Base-by-base conservation (phyloP, 2,888 invertebrate genomes). In the Mythimna albipuncta region DNA sequence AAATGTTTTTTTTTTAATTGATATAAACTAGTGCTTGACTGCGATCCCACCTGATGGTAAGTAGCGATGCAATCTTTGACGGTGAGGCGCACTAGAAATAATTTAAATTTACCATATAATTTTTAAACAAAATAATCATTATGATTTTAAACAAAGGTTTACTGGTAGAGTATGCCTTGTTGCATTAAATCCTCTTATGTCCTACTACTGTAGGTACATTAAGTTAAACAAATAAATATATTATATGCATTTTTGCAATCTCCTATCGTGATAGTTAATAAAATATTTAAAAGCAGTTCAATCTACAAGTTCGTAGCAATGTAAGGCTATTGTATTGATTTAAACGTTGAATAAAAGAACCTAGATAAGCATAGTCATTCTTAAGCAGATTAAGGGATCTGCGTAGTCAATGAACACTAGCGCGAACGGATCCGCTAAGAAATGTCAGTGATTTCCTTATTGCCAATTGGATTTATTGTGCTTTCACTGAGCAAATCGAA, bases 371-470 rank as follows among this genome's bases (percentile, higher is more conserved):
- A 13, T 55, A 64, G 69, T 54, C 47, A 69, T 78, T 81, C 55
- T 47, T 69, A 69, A 81, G 26, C 61, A 65, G 69, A 75, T 81
- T 81, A 81, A 5, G 54, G 63, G 63, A 77, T 79, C 50, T 69
- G 63, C 21, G 19, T 69, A 35, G 21, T 72, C 59, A 77, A 72
- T 63, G 82, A 78, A 55, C 54, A 55, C 72, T 57, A 63, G 62
- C 52, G 50, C 64, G 32, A 68, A 67, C 54, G 62, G 67, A 68
- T 72, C 65, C 67, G 21, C 54, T 68, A 68, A 81, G 69, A 79
- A 81, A 72, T 69, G 58, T 55, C 64, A 16, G 67, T n/a, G 64
- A 79, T 79, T 62, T 75, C 47, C 59, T 47, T 64, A 71, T 72
- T 63, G 69, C 62, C 62, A 57, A 58, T 64, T 64, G 62, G 50